These are phyloP conservation scores for Idaea aversata DNA, from an alignment of 2,888 invertebrate genomes.

Conservation along the genomic window DNA sequence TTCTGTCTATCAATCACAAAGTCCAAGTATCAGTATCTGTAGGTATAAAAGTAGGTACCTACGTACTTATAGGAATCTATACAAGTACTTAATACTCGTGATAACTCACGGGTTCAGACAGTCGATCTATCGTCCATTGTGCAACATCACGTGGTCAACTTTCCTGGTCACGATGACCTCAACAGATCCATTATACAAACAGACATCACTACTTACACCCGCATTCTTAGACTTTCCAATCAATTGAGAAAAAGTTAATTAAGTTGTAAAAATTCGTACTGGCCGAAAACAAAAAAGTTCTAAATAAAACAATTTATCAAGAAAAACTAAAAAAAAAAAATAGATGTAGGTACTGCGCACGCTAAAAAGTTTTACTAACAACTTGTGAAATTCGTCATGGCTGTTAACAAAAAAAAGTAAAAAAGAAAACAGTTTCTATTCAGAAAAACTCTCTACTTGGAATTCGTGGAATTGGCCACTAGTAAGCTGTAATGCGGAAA, in stretches of 20 bases:
- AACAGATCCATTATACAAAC: background rate
- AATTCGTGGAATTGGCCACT: background rate
- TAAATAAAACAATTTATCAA: too few relatives aligned
- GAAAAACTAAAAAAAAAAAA: too few relatives aligned
- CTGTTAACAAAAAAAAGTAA: background rate
- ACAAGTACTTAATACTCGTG: background rate
- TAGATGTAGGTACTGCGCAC: too few relatives aligned
- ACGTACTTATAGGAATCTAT: too few relatives aligned
- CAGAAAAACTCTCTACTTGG: background rate
- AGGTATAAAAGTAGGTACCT: background rate
- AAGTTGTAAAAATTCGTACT: too few relatives aligned
- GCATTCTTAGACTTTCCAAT: background rate
- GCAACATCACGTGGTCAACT: background rate
- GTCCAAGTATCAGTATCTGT: background rate
- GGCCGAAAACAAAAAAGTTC: too few relatives aligned
- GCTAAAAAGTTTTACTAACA: too few relatives aligned
- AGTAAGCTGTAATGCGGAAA: background rate
- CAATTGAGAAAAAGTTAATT: too few relatives aligned
- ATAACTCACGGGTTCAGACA: background rate
- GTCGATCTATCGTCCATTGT: background rate
- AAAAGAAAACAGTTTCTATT: background rate
- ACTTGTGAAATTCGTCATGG: background rate
- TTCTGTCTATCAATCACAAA: background rate
- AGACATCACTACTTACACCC: background rate
- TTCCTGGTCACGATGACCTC: background rate